A percentile compares a stretch with the other conserved stretches of the same genome.
These are phyloP conservation scores for Automeris io DNA, from an alignment of 2,888 invertebrate genomes.

Conservation along the genomic window DNA sequence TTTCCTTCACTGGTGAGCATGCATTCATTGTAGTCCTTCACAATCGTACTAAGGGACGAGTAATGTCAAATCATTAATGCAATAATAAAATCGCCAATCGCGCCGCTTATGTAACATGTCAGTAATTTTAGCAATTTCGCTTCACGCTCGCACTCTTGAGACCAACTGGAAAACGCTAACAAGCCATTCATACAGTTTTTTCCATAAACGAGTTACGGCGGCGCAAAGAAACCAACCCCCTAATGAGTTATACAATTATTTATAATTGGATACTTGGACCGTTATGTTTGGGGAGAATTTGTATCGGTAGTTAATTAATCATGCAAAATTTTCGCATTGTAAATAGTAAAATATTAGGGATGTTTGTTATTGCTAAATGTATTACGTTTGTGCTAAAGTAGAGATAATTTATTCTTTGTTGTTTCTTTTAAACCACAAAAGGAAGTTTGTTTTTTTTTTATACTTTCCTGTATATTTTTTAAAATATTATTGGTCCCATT, in stretches of 20 bases:
- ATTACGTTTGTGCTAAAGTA: too few relatives aligned
- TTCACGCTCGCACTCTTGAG: constrained; percentile 44
- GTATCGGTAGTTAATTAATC: constrained; percentile 25
- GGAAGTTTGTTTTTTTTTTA: too few relatives aligned
- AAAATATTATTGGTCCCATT: too few relatives aligned
- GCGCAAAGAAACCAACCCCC: constrained; percentile 43
- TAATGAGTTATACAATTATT: constrained; percentile 53
- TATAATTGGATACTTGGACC: constrained; percentile 46
- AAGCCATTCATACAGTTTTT: constrained; percentile 62
- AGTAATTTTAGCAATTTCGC: constrained; percentile 32
- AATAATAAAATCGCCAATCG: constrained; percentile 13
- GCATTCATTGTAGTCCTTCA: too few relatives aligned
- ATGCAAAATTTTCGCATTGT: constrained; percentile 22
- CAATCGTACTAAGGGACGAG: too few relatives aligned
- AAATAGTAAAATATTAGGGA: too few relatives aligned
- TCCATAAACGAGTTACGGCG: constrained; percentile 50
- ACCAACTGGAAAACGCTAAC: constrained; percentile 58
- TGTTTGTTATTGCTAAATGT: too few relatives aligned
- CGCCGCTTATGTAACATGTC: constrained; percentile 15
- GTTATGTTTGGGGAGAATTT: constrained; percentile 20
- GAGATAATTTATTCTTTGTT: too few relatives aligned
- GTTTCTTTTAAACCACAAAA: too few relatives aligned
- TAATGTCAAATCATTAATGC: too few relatives aligned
- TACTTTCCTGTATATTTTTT: too few relatives aligned
- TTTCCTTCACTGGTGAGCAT: too few relatives aligned